phyloP scores from a whole-genome alignment of 2,888 invertebrate species.

The Acheta domesticus region DNA sequence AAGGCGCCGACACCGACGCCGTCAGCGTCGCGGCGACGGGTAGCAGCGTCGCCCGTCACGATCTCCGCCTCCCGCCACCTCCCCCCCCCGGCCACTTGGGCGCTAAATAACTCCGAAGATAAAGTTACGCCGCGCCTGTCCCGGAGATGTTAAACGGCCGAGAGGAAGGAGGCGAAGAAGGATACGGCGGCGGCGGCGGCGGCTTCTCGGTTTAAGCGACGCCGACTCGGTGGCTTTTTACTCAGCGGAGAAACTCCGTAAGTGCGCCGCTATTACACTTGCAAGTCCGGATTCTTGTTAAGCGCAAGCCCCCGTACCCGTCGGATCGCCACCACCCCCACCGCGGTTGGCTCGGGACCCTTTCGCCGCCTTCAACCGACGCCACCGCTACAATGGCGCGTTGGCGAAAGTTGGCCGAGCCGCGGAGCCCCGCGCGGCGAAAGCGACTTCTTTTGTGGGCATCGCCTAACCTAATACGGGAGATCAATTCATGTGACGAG shows the following conservation, averaged over 20 bases:
- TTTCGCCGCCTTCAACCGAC: too few relatives aligned
- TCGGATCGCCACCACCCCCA: background rate
- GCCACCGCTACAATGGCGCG: too few relatives aligned
- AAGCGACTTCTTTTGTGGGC: too few relatives aligned
- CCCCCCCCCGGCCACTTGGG: background rate
- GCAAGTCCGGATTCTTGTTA: background rate
- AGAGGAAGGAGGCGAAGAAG: background rate
- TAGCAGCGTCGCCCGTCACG: background rate
- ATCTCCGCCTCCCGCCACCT: background rate
- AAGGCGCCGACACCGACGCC: background rate
- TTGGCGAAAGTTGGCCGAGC: too few relatives aligned
- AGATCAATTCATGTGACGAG: too few relatives aligned
- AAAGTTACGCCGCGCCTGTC: background rate
- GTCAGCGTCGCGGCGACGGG: background rate
- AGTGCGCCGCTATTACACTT: background rate
- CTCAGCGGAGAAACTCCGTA: background rate
- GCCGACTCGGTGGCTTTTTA: background rate
- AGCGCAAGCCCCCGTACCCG: background rate
- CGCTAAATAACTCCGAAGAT: background rate
- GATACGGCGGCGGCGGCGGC: background rate
- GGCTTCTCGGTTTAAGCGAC: background rate
- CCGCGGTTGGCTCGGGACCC: too few relatives aligned
- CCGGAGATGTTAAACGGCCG: conserved; percentile 1
- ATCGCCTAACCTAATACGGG: too few relatives aligned
- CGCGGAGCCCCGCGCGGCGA: too few relatives aligned